Base-by-base conservation (phyloP, 2,113 vertebrate species). In the Megaceryle maxima region DNA sequence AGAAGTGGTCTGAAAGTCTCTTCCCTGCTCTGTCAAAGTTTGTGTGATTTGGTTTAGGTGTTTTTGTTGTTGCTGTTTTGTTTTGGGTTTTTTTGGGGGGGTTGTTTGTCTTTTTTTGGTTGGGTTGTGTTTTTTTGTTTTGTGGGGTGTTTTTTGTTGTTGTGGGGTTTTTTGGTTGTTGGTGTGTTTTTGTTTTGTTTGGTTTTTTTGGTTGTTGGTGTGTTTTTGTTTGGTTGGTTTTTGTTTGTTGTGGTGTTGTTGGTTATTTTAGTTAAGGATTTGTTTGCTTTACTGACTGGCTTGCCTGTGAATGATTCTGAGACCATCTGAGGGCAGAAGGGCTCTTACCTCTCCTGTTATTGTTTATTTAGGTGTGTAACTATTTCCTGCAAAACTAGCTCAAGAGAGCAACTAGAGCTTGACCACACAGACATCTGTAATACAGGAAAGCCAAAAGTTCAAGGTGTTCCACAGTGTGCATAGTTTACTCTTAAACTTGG, bases 401-500 rank as follows among this genome's bases (percentile, higher is more conserved):
- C 53, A 60, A 70, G n/a, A 75, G 41, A 89, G 19, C 69, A 53
- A 22, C 51, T 48, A 66, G 37, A 86, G 59, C 51, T 83, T 88
- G 51, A 56, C 75, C 3, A 10, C 12, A 14, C 13, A 64, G 70
- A 69, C 28, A 63, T 67, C 62, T 90, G 48, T 59, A 75, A 57
- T 41, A 14, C 44, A 77, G 55, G 66, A 92, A 90, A 77, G 43
- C 39, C 74, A 53, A 68, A 88, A 96, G 92, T 86, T 88, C 82
- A 94, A 90, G 87, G 48, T 72, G 60, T 92, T 92, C 77, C 83
- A 37, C 55, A 63, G 53, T 74, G 88, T 66, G 55, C 41, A 26
- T 19, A 87, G 76, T 82, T 95, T 80, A 88, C 53, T 90, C 62
- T 70, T 55, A 87, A 92, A 85, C 62, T 90, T 94, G 79, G 50